Evolutionary conservation across 1,140 invertebrate species (phyloP), one percentile per base, ranked within the genome.

Genomic region (Drosophila nannoptera): DNA sequence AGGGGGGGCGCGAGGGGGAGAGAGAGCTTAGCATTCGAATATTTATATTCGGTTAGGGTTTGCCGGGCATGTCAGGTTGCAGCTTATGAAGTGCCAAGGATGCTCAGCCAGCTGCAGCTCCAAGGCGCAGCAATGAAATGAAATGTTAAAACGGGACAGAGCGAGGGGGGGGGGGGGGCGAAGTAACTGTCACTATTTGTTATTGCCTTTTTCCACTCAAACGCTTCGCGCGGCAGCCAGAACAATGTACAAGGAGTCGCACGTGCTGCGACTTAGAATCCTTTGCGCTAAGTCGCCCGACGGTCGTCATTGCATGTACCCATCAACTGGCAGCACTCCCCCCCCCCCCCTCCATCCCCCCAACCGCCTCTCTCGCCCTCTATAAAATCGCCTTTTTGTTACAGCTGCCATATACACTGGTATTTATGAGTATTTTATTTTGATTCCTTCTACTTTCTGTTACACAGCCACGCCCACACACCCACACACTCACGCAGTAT

Each of bases 351-450:
- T 38, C 52, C 9, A 14, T 40, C 12, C 0, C 16, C 22, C 33
- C 7, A 33, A 33, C 33, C 7, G 7, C 5, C 31, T 0, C 31
- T 33, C 14, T 48, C 12, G 9, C 35, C 42, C 4, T 32, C 56
- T 61, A 61, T 67, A 35, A 70, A 70, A 63, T 71, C 43, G 48
- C n/a, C 31, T 50, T 62, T 33, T 59, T 63, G 38, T 53, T 48
- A 59, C 35, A 35, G 31, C 55, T 60, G 45, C 49, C 43, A 52
- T 45, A 55, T 54, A 45, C 58, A 58, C 56, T 43, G 43, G 77
- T 69, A 77, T 86, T 84, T 86, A 71, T 77, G 46, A 59, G 77
- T 50, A 64, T 70, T 84, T 77, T 72, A 77, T 84, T 84, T 77
- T 75, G 74, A 81, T 80, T 81, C 61, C 71, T 54, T 71, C 40